Conservation (phyloP, 2,888 invertebrate genomes). For the Pemphredon lugubris region DNA sequence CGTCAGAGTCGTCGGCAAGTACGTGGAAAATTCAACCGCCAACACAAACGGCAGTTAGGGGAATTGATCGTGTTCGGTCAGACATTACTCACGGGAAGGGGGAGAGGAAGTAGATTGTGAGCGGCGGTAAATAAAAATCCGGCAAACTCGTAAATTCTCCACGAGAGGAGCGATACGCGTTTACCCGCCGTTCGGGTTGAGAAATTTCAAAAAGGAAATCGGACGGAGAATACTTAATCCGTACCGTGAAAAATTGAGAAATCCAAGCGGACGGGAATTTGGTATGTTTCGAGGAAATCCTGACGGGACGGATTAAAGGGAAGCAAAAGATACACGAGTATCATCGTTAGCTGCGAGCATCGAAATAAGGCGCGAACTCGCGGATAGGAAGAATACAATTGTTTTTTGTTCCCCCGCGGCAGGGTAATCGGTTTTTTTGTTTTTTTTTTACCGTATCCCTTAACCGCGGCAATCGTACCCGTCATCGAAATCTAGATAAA, state of each 20-base stretch:
- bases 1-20: conserved; percentile 38
- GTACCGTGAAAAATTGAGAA: too few relatives aligned
- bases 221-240: too few relatives aligned
- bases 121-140: not conserved
- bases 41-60: conserved; percentile 5
- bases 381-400: too few relatives aligned
- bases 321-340: too few relatives aligned
- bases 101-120: not conserved
- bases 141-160: not conserved
- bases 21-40: conserved; percentile 7
- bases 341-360: too few relatives aligned
- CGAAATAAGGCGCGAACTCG: too few relatives aligned
- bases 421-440: conserved; percentile 10
- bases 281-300: too few relatives aligned
- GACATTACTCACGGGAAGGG: not conserved
- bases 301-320: too few relatives aligned
- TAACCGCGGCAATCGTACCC: conserved; percentile 17
- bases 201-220: too few relatives aligned
- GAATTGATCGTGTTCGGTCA: conserved; percentile 33
- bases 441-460: conserved; percentile 3
- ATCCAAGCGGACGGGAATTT: too few relatives aligned
- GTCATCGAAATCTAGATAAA: conserved; percentile 12
- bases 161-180: not conserved
- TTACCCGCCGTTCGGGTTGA: too few relatives aligned
- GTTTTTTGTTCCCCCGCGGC: too few relatives aligned